Evolutionary conservation across 2,888 invertebrate species (phyloP), one percentile per base, ranked within the genome.

Genomic region (Noctua fimbriata): DNA sequence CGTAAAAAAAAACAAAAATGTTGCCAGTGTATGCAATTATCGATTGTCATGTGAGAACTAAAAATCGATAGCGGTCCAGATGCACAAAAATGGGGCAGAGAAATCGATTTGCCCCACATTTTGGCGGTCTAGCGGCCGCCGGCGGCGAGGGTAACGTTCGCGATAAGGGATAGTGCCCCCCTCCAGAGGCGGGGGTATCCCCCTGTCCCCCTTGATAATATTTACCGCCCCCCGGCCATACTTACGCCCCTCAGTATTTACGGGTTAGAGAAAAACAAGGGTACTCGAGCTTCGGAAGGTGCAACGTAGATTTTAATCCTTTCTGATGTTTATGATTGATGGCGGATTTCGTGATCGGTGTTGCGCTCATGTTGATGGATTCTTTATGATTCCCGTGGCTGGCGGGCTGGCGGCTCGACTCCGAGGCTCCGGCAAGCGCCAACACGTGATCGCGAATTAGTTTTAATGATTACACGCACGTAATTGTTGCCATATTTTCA

Each of bases 281-380:
- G 97, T 96, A 96, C 96, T 96, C 95, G 94, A 96, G 95, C 95
- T 95, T 95, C 94, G 93, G 96, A 96, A 97, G 97, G 97, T 97
- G 97, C 97, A 97, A 96, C 96, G 96, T 96, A 95, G 96, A 97
- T 97, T 96, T 96, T 97, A 97, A 97, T 97, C 97, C 97, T 96
- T 97, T 96, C 95, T 96, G 96, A 97, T 96, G 96, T 96, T 96
- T 96, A 95, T 97, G 97, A 97, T 97, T 96, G 97, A 97, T 97
- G 97, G 94, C 95, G 96, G 96, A 96, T 96, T 96, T 95, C 91
- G 95, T 93, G 96, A 95, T 96, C 95, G 95, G 92, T 91, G 93
- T 93, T 94, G 94, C 92, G 93, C 92, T 95, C 94, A 94, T 95
- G 95, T 95, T 96, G 96, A 96, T 96, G 95, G 96, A 95, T 96